Conservation (phyloP, 2,113 vertebrate genomes). For the Lipophrys pholis region DNA sequence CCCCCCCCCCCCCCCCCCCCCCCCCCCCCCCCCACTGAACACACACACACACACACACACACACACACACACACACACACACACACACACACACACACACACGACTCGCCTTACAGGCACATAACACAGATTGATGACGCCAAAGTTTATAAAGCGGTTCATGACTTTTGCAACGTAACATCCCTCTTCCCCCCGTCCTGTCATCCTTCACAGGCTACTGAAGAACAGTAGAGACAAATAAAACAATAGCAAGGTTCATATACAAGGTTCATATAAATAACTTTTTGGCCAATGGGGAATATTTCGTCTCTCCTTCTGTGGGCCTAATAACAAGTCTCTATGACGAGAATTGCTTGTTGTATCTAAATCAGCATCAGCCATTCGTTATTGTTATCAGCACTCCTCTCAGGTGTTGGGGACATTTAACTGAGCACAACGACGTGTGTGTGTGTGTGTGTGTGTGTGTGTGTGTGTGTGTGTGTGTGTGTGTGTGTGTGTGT, state of each 20-base stretch:
- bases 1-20: too few relatives aligned
- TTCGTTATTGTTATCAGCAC: constrained; percentile 20
- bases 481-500: not conserved
- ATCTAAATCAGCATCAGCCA: constrained; percentile 10
- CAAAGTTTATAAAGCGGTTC: constrained; percentile 52
- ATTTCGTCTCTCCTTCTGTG: not conserved
- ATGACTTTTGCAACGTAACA: constrained; percentile 44
- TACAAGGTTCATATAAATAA: constrained; percentile 16
- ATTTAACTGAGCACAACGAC: constrained; percentile 13
- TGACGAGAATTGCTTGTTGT: constrained; percentile 1
- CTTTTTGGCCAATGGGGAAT: constrained; percentile 7
- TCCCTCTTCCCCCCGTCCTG: constrained; percentile 27
- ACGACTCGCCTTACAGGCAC: constrained; percentile 45
- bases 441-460: too few relatives aligned
- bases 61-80: too few relatives aligned
- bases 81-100: too few relatives aligned
- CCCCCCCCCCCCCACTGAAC: too few relatives aligned
- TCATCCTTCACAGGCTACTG: constrained; percentile 42
- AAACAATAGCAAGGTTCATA: constrained; percentile 34
- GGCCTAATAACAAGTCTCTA: not conserved
- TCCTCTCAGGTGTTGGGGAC: constrained; percentile 24
- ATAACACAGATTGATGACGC: constrained; percentile 61
- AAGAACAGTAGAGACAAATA: constrained; percentile 46
- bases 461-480: too few relatives aligned
- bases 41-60: too few relatives aligned